phyloP scores from a whole-genome alignment of 2,888 invertebrate species.

The Nephrotoma guestfalica region DNA sequence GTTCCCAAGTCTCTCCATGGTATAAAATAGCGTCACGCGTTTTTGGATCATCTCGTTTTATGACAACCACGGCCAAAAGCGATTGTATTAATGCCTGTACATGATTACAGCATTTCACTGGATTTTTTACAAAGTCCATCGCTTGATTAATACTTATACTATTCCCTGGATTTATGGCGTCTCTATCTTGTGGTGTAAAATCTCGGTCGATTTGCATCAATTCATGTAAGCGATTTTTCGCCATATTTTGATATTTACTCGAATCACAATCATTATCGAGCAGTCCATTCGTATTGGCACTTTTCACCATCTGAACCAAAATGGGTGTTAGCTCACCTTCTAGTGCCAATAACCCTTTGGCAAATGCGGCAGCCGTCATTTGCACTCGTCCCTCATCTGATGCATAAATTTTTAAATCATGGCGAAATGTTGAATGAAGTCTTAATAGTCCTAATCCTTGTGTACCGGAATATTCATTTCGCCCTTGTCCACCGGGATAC shows the following conservation, averaged over 20 bases:
- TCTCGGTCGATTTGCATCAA: conserved; percentile 82
- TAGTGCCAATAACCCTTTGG: conserved; percentile 90
- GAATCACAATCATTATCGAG: conserved; percentile 97
- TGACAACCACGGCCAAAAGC: conserved; percentile 68
- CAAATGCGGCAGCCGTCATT: conserved; percentile 99
- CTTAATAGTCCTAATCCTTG: conserved; percentile 88
- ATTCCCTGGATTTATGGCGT: conserved; percentile 79
- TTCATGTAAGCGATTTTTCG: conserved; percentile 87
- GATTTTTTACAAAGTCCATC: conserved; percentile 90
- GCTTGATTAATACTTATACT: conserved; percentile 87
- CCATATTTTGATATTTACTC: conserved; percentile 88
- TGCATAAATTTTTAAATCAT: conserved; percentile 98
- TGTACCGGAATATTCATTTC: conserved; percentile 80
- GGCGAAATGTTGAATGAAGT: conserved; percentile 95
- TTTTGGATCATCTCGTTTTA: conserved; percentile 77
- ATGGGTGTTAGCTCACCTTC: conserved; percentile 99
- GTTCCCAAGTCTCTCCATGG: conserved; percentile 97
- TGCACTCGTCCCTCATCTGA: conserved; percentile 99
- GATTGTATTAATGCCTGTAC: conserved; percentile 79
- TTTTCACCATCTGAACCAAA: conserved; percentile 98
- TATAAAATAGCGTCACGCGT: conserved; percentile 90
- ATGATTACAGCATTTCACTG: conserved; percentile 81
- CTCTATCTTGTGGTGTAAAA: conserved; percentile 69
- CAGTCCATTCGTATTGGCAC: conserved; percentile 95
- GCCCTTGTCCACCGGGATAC: conserved; percentile 96